These are phyloP conservation scores for Nephila pilipes DNA, from an alignment of 1,140 invertebrate genomes.

Conservation along the genomic window DNA sequence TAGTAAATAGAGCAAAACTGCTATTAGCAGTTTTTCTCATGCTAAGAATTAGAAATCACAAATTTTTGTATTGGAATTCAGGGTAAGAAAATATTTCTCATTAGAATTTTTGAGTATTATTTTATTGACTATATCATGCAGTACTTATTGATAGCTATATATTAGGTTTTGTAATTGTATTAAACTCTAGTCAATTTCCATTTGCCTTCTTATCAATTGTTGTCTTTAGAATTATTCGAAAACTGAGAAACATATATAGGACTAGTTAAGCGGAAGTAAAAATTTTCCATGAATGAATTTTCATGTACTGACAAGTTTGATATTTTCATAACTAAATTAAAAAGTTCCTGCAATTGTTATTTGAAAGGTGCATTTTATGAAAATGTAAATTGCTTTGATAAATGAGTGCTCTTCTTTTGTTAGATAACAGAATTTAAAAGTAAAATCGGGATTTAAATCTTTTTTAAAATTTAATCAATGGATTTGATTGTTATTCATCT, in stretches of 20 bases:
- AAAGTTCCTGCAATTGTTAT: too few relatives aligned
- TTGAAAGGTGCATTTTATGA: too few relatives aligned
- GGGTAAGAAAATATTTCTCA: neutral
- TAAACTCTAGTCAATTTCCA: neutral
- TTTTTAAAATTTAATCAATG: too few relatives aligned
- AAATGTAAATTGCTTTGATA: too few relatives aligned
- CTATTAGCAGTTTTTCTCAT: neutral
- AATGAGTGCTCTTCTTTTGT: too few relatives aligned
- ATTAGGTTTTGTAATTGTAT: conserved; percentile 12
- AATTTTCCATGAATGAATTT: too few relatives aligned
- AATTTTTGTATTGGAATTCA: conserved; percentile 7
- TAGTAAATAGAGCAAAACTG: neutral
- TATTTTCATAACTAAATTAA: too few relatives aligned
- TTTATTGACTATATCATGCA: neutral
- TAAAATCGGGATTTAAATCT: too few relatives aligned
- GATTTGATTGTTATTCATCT: too few relatives aligned
- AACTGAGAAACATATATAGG: neutral
- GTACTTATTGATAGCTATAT: neutral
- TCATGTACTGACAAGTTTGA: too few relatives aligned
- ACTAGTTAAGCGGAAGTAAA: neutral
- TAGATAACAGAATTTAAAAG: too few relatives aligned
- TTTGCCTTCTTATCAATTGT: neutral
- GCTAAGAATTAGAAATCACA: neutral
- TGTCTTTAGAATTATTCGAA: neutral
- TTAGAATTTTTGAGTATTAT: neutral